Evolutionary conservation across 2,888 invertebrate species (phyloP), one percentile per base, ranked within the genome.

Genomic region (Incurvaria masculella): DNA sequence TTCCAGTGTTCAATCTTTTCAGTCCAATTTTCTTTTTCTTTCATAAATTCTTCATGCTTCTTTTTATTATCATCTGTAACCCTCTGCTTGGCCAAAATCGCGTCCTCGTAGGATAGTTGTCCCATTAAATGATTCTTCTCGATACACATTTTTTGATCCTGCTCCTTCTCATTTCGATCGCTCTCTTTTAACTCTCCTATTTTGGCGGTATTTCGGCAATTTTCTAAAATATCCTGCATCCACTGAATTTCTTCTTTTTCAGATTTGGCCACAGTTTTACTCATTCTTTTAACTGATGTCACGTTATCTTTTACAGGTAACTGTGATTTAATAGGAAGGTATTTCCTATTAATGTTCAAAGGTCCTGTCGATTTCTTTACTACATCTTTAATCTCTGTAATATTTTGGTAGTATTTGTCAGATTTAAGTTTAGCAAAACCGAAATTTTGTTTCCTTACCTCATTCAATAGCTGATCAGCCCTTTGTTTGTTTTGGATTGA

Each of bases 91-190:
- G 84, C 81, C 44, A 84, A 58, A 19, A 80, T 63, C 6, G 84
- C 81, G 61, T 84, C 82, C 66, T 85, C 84, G 45, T 79, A 68
- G 10, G 81, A 80, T 48, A 84, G 66, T 56, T 81, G 71, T 1
- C 83, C 83, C 57, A 78, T 62, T 39, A 84, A 60, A 64, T 83
- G 84, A 61, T 83, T 84, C 54, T 64, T 73, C 68, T 84, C 80
- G 51, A 84, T 81, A 41, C 80, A 74, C 48, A 78, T 65, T 23
- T 82, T 53, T 45, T 79, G 62, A 57, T 79, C 68, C 57, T 72
- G 71, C 61, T 81, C 75, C 44, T 61, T 67, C 56, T 74, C 67
- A 59, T 72, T 64, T 42, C 79, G 70, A 45, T 75, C 66, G 49
- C 71, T 65, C 48, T 73, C 68, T 56, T 78, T 68, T 21, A 83